Evolutionary conservation across 2,797 vertebrate species (phyloP).

Genomic region (Hippocampus kuda): DNA sequence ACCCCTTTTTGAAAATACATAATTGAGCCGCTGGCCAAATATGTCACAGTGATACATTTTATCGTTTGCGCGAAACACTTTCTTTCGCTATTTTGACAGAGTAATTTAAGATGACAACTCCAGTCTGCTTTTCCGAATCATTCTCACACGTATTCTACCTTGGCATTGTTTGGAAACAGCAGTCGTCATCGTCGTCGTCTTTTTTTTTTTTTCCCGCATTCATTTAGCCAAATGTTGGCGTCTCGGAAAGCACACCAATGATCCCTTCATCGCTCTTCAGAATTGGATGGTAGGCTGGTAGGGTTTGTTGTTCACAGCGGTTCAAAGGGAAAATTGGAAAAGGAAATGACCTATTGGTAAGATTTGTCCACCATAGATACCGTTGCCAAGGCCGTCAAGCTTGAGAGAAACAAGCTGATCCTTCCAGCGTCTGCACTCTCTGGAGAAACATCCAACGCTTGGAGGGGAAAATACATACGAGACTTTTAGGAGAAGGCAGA

Average conservation of each 20-base stretch:
- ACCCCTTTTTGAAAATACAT: not conserved
- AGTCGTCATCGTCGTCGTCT: no score
- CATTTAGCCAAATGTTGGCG: not conserved
- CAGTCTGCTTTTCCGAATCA: not conserved
- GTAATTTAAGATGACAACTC: not conserved
- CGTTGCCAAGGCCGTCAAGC: not conserved
- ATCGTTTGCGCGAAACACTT: not conserved
- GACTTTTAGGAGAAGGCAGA: no score
- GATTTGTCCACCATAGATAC: not conserved
- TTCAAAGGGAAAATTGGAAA: not conserved
- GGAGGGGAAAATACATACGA: no score
- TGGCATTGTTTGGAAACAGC: not conserved
- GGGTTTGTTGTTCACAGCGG: not conserved
- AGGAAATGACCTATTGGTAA: not conserved
- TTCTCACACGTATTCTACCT: not conserved
- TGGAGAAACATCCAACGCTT: not conserved
- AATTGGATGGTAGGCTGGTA: not conserved
- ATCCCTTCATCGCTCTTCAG: not conserved
- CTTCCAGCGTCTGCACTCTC: not conserved
- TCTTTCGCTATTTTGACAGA: not conserved
- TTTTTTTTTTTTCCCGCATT: not conserved
- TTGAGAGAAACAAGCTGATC: not conserved
- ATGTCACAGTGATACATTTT: not conserved
- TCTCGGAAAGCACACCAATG: not conserved
- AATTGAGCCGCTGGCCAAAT: not conserved